Base-by-base conservation (phyloP, 2,797 vertebrate genomes). In the Siniperca scherzeri region DNA sequence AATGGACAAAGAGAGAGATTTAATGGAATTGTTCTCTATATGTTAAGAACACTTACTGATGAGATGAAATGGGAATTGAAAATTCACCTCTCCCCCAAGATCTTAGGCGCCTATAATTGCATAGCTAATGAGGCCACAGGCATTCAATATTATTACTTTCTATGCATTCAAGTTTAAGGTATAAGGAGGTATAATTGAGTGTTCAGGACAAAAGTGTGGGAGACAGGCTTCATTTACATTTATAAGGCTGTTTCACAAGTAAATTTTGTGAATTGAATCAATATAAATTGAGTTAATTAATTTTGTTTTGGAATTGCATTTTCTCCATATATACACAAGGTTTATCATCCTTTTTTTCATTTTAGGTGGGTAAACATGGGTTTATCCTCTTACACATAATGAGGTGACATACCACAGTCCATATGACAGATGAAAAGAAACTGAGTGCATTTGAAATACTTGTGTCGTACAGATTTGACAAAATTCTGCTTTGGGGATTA, bases 111-210 rank as follows among this genome's bases (percentile, higher is more conserved):
- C 78, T 53, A 62, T 87, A 82, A 84, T 74, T 60, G 53, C 40
- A 55, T 72, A 83, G 82, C 65, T 88, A 87, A 89, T 90, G 71
- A 83, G 60, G 59, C 70, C 64, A 85, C 64, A 66, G 70, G 78
- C 40, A 56, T 8, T 46, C 12, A 55, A 27, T 48, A 13, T 11
- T 5, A 38, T 62, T 21, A 55, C 17, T 21, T 22, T 5, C 25
- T 11, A 46, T 69, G 21, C 13, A 50, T 52, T 53, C 6, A 65
- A 14, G 4, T 56, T 38, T 11, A 44, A 33, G n/a, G 16, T 53
- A 61, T 19, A 38, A 42, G 13, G 30, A 2, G 5, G 44, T 36
- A 21, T 30, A 21, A 67, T 36, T 60, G 9, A 62, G 38, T 60
- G 17, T 40, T 56, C 6, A 48, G 5, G 17, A 19, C 30, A 76